phyloP scores from a whole-genome alignment of 2,888 invertebrate species.

The Tribolium freemani region DNA sequence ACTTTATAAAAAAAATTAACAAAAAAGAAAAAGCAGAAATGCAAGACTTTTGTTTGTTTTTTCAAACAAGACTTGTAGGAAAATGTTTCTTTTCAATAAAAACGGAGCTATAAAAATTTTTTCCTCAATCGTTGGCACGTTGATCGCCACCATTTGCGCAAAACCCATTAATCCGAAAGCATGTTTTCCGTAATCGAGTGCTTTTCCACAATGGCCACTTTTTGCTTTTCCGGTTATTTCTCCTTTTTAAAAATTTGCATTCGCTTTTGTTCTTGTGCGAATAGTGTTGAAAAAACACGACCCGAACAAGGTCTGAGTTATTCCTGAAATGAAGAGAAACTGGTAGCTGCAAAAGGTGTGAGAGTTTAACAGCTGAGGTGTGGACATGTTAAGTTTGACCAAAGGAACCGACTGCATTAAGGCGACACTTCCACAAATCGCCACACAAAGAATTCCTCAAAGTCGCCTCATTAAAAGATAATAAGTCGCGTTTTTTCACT shows the following conservation, averaged over 20 bases:
- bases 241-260: not conserved
- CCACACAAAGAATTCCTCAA: constrained; percentile 27
- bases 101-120: too few species aligned
- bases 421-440: constrained; percentile 17
- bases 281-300: constrained; percentile 8
- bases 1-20: too few species aligned
- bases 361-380: constrained; percentile 61
- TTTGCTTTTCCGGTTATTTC: not conserved
- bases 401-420: constrained; percentile 40
- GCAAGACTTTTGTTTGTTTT: too few species aligned
- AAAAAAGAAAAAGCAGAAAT: too few species aligned
- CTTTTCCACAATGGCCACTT: constrained; percentile 6
- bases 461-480: constrained; percentile 27
- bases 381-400: constrained; percentile 55
- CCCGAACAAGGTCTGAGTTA: constrained; percentile 49
- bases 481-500: not conserved
- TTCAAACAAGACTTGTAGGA: too few species aligned
- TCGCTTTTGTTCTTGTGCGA: constrained; percentile 23
- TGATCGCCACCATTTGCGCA: not conserved
- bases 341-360: constrained; percentile 62
- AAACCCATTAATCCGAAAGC: constrained; percentile 7
- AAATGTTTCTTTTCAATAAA: too few species aligned
- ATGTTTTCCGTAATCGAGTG: constrained; percentile 26
- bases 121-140: not conserved
- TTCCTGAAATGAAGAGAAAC: constrained; percentile 61